Base-by-base conservation (phyloP, 2,888 invertebrate genomes). In the Scelioninae gen. 1 region DNA sequence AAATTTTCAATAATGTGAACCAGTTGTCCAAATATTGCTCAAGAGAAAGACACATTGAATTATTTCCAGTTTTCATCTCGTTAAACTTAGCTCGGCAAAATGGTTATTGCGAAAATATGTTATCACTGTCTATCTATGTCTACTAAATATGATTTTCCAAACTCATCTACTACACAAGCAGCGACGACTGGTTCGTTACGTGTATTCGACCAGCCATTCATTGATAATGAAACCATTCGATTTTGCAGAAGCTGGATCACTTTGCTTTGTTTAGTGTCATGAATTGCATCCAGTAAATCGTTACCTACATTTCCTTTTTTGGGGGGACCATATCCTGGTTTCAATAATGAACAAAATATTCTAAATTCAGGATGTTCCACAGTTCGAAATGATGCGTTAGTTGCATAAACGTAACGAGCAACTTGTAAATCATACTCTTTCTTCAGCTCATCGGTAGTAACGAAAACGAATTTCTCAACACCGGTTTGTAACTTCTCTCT, bases 61-160 rank as follows among this genome's bases (percentile, higher is more conserved):
- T 56, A 5, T 65, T 65, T 0, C 29, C 65, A 34, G n/a, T 23
- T 47, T 65, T 56, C 0, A 49, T 5, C 15, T 66, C 75, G 1
- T 23, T 13, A 6, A 76, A 66, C 40, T 60, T 76, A 0, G 66
- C 75, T 32, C 31, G 38, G 66, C 66, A 13, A 66, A 76, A 58
- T 76, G 76, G 32, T 76, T 68, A 13, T 68, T 68, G 10, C 66
- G 16, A 29, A 75, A 75, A 45, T 75, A 75, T 58, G 65, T 75
- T 6, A 66, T 15, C 0, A 32, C 43, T 15, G 9, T n/a, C n/a
- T n/a, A n/a, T n/a, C n/a, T n/a, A n/a, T 29, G n/a, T 77, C 62
- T 0, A 62, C 60, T 40, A 77, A 62, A 55, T 40, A 69, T 6
- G 69, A 43, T 31, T 51, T 8, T 34, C 58, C 65, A 34, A 15